Conservation (phyloP, 2,113 vertebrate species). For the Dromas ardeola region DNA sequence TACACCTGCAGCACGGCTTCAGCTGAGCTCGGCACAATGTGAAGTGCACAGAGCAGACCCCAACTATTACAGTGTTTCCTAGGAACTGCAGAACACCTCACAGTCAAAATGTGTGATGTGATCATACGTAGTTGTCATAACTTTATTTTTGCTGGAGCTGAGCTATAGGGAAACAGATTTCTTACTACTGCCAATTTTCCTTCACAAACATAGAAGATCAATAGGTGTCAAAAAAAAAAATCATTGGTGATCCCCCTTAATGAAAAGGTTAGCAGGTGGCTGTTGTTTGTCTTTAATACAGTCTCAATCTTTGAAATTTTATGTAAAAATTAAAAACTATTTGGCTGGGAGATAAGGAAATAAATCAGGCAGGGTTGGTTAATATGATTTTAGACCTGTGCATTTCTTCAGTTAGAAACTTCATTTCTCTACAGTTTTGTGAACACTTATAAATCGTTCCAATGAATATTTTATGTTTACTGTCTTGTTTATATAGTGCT, state of each 20-base stretch:
- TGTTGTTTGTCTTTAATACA: background rate
- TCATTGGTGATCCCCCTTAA: background rate
- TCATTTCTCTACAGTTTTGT: background rate
- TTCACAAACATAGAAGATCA: background rate
- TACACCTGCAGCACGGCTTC: accelerated
- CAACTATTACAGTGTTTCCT: background rate
- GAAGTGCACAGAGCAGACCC: background rate
- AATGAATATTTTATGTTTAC: background rate
- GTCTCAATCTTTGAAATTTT: background rate
- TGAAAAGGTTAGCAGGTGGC: background rate
- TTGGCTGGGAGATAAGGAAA: background rate
- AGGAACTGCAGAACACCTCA: background rate
- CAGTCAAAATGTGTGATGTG: background rate
- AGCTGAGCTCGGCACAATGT: background rate
- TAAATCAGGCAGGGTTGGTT: background rate
- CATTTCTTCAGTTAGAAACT: background rate
- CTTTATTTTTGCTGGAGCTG: background rate
- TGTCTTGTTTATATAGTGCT: background rate
- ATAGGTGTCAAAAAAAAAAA: background rate
- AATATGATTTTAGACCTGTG: background rate
- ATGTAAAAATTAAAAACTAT: background rate
- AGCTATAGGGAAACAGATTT: background rate
- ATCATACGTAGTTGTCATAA: accelerated
- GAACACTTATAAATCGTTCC: background rate
- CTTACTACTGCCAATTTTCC: background rate